These are phyloP conservation scores for Neostethus bicornis DNA, from an alignment of 2,797 vertebrate genomes.

Conservation along the genomic window DNA sequence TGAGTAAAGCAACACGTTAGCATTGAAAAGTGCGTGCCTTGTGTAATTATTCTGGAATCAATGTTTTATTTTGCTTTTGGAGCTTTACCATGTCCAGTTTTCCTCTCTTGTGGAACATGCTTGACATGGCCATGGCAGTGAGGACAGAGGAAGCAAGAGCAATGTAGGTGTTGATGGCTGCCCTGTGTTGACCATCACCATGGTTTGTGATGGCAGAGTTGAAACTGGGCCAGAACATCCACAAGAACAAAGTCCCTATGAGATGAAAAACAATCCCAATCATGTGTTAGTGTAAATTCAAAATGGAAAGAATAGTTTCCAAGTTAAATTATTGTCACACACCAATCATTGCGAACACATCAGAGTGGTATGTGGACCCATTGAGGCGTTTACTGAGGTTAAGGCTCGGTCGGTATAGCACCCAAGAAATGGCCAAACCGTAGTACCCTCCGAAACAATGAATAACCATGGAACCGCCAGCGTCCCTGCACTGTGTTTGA, in stretches of 20 bases:
- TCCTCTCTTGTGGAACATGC: constrained; percentile 86
- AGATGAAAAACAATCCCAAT: not conserved
- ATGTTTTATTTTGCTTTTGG: not conserved
- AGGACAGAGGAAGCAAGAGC: constrained; percentile 87
- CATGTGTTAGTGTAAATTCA: not conserved
- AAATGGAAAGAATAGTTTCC: not conserved
- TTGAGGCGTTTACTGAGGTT: constrained; percentile 83
- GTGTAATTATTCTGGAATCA: not conserved
- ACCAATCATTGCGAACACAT: constrained; percentile 97
- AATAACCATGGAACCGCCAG: constrained; percentile 96
- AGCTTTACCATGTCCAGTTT: constrained; percentile 92
- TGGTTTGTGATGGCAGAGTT: constrained; percentile 89
- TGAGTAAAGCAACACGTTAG: constrained; percentile 5
- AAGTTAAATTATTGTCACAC: constrained; percentile 52
- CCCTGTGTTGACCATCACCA: constrained; percentile 90
- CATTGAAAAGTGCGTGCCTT: not conserved
- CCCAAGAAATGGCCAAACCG: constrained; percentile 88
- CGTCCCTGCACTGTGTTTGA: constrained; percentile 85
- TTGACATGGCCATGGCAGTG: constrained; percentile 89
- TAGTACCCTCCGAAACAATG: constrained; percentile 95
- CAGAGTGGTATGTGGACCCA: constrained; percentile 88
- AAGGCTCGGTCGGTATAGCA: constrained; percentile 90
- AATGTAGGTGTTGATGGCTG: constrained; percentile 93
- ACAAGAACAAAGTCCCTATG: constrained; percentile 93
- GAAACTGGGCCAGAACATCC: constrained; percentile 99